phyloP scores from a whole-genome alignment of 2,113 vertebrate species.

The Callaeas wilsoni region DNA sequence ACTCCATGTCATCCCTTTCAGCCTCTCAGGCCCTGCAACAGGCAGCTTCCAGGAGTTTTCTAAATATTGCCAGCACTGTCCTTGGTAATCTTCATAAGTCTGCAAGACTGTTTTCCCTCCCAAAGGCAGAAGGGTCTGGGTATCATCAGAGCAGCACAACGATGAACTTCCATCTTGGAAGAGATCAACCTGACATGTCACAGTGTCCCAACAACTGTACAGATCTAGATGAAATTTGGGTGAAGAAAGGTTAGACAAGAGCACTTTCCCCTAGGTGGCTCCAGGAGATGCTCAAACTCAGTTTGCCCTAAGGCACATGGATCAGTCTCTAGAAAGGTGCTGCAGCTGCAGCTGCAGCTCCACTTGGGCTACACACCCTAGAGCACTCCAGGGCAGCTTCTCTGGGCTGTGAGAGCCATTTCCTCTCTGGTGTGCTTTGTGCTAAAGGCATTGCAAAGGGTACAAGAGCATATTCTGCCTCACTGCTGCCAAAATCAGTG shows the following conservation, averaged over 20 bases:
- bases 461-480: background rate
- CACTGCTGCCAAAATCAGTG: background rate
- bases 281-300: background rate
- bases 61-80: background rate
- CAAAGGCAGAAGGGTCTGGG: background rate
- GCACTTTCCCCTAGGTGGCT: background rate
- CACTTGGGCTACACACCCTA: background rate
- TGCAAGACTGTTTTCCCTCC: background rate
- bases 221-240: background rate
- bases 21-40: background rate
- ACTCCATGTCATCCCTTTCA: background rate
- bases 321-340: background rate
- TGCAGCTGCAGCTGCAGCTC: background rate
- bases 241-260: background rate
- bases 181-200: background rate
- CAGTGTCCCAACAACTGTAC: background rate
- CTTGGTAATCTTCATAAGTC: background rate
- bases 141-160: background rate
- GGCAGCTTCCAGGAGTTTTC: background rate
- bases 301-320: background rate
- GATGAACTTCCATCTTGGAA: background rate
- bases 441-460: background rate
- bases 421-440: background rate
- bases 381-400: background rate
- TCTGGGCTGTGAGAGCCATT: background rate